A percentile compares a stretch with the other conserved stretches of the same genome.
Evolutionary conservation across 2,888 invertebrate genomes (phyloP).

Genomic region (Anorthoa munda): DNA sequence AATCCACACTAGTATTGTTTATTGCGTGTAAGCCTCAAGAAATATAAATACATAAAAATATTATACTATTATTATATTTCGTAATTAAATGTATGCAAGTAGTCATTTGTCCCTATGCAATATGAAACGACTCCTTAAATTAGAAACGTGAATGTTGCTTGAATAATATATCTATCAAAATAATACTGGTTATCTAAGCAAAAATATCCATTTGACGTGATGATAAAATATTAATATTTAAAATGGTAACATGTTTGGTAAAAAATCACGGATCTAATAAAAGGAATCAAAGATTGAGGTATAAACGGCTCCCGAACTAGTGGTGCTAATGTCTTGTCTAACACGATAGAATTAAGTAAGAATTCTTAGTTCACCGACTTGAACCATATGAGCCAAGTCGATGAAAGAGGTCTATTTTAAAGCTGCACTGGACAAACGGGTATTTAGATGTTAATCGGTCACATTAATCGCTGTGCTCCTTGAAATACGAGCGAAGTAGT

Average conservation of each 20-base stretch:
- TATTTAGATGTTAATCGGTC: constrained; percentile 70
- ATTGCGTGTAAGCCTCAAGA: constrained; percentile 9
- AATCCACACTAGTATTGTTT: constrained; percentile 5
- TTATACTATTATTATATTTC: constrained; percentile 37
- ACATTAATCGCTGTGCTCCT: constrained; percentile 69
- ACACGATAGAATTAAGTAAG: constrained; percentile 45
- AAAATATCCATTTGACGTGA: constrained; percentile 68
- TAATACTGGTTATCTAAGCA: constrained; percentile 80
- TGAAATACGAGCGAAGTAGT: constrained; percentile 72
- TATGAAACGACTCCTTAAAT: constrained; percentile 64
- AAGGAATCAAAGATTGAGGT: constrained; percentile 74
- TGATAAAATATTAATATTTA: constrained; percentile 73
- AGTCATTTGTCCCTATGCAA: constrained; percentile 55
- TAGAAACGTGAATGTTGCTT: constrained; percentile 69
- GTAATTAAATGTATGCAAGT: constrained; percentile 61
- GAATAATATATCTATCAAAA: constrained; percentile 73
- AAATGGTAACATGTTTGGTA: constrained; percentile 84
- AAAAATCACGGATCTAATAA: constrained; percentile 75
- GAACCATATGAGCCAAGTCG: constrained; percentile 42
- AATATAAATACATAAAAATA: constrained; percentile 31
- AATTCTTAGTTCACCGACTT: constrained; percentile 52
- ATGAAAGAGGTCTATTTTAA: constrained; percentile 69
- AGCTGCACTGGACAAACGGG: constrained; percentile 74
- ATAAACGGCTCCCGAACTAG: constrained; percentile 71
- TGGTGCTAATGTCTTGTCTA: constrained; percentile 63